Evolutionary conservation across 2,113 vertebrate genomes (phyloP), one percentile per base, ranked within the genome.

Genomic region (Petrocephalus microphthalmus): DNA sequence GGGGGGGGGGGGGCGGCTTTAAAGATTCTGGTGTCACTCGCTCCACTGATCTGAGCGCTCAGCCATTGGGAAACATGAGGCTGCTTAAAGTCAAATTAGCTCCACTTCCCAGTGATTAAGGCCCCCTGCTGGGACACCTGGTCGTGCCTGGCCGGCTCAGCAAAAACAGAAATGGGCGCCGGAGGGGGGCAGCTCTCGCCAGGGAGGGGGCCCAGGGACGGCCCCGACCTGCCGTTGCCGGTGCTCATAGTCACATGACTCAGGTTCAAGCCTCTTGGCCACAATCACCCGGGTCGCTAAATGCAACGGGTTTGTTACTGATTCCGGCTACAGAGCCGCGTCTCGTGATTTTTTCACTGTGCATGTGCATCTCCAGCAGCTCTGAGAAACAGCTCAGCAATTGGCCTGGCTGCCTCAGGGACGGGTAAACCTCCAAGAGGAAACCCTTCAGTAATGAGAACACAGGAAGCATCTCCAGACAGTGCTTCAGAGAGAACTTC

Each of bases 51-150:
- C 93, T 92, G 90, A 93, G 92, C 89, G 45, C 85, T 90, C 91
- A 89, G 88, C 74, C 89, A 90, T 88, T 57, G 87, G 88, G 90
- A 89, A 91, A 91, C 91, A 90, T 89, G 91, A 91, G 89, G 91
- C 91, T 89, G 92, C 89, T 85, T 89, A 89, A 91, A 91, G 90
- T 92, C 91, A 93, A 93, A 93, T 94, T 92, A 93, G 92, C 92
- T 93, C 91, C 92, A 90, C 91, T 92, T 91, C 89, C 89, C n/a
- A 78, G 89, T 92, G 93, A 92, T 94, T 94, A 93, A 91, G 60
- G 86, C 88, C 57, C 83, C 83, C 60, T 19, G 42, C 22, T 33
- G 47, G n/a, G 64, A 13, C 64, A 54, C 56, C 47, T 89, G 81
- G 45, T n/a, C n/a, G 49, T 53, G 47, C 51, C 83, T 52, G 47